phyloP scores from a whole-genome alignment of 2,113 vertebrate species.

The Semicossyphus pulcher region DNA sequence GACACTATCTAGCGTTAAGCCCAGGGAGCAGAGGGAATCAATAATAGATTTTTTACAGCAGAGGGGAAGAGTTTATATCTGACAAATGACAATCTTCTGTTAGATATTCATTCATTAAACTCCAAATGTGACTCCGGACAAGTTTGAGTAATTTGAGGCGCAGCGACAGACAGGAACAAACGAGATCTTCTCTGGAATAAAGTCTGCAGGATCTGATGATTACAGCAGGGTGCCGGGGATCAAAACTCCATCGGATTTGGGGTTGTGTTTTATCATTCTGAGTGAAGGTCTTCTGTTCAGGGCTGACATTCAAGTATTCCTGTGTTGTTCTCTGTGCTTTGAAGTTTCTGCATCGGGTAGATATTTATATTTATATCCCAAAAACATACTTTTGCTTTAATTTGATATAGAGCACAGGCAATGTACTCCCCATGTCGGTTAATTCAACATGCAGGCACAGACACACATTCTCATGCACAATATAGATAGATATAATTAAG shows the following conservation, averaged over 20 bases:
- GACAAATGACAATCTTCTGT: conserved; percentile 20
- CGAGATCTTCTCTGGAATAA: neutral
- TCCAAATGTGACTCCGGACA: neutral
- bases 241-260: conserved; percentile 8
- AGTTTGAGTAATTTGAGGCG: neutral
- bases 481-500: neutral
- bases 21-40: conserved; percentile 14
- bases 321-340: neutral
- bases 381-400: neutral
- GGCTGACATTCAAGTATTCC: neutral
- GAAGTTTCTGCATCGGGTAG: neutral
- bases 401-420: neutral
- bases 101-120: neutral
- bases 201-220: neutral
- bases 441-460: neutral
- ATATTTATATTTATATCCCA: neutral
- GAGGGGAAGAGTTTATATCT: neutral
- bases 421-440: neutral
- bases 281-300: neutral
- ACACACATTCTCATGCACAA: neutral
- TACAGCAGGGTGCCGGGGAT: neutral
- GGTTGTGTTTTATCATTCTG: conserved; percentile 7
- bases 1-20: conserved; percentile 37
- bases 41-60: conserved; percentile 35
- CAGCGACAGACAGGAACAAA: neutral